Conservation (phyloP, 2,113 vertebrate genomes). For the Pagrus major region DNA sequence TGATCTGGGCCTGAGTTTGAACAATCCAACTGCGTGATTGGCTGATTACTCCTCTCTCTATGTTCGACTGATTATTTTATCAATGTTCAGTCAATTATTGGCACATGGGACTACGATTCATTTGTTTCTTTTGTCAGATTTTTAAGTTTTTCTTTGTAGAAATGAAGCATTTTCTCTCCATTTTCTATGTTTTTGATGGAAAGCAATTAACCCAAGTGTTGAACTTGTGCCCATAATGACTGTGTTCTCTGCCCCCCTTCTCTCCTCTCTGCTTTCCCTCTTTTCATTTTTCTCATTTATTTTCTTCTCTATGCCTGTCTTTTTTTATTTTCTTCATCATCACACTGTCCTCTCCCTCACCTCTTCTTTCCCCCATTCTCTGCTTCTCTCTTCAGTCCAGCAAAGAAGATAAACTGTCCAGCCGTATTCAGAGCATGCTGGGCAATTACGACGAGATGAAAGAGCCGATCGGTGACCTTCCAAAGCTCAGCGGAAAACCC, state of each 20-base stretch:
- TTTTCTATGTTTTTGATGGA: slow-evolving; percentile 20
- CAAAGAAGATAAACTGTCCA: slow-evolving; percentile 98
- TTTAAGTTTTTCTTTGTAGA: neutral
- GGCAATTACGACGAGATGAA: slow-evolving; percentile 99
- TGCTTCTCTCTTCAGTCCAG: slow-evolving; percentile 87
- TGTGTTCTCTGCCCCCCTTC: slow-evolving; percentile 44
- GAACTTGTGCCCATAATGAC: slow-evolving; percentile 44
- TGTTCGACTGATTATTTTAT: slow-evolving; percentile 1
- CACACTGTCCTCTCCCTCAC: slow-evolving; percentile 10
- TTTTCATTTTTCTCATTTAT: slow-evolving; percentile 18
- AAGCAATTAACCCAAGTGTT: slow-evolving; percentile 48
- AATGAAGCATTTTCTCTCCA: neutral
- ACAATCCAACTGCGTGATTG: slow-evolving; percentile 26
- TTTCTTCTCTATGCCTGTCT: neutral
- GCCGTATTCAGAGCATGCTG: slow-evolving; percentile 99
- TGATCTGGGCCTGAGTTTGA: slow-evolving; percentile 34
- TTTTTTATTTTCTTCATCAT: neutral
- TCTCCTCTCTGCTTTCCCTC: slow-evolving; percentile 17
- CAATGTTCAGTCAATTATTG: neutral
- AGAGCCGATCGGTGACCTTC: slow-evolving; percentile 93
- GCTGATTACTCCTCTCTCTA: neutral
- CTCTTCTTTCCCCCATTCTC: slow-evolving; percentile 15
- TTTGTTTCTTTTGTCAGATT: slow-evolving; percentile 10
- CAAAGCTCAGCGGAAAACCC: slow-evolving; percentile 91
- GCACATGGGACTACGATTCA: neutral